These are phyloP conservation scores for Spongilla lacustris DNA, from an alignment of 37 sponge, comb jelly and placozoan genomes.

Conservation along the genomic window DNA sequence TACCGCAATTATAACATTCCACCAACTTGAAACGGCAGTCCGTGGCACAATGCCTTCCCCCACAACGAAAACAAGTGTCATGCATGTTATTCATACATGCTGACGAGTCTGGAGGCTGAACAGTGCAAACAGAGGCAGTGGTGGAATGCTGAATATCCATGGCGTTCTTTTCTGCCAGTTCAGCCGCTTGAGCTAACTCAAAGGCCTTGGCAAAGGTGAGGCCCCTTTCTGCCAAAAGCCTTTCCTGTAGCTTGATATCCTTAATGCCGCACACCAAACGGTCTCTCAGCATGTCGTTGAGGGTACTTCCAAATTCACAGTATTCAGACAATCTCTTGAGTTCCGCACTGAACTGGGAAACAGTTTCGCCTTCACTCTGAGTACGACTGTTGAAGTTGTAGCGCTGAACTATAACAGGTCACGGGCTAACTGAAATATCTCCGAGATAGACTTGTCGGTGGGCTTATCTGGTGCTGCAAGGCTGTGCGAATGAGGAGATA, in stretches of 20 bases:
- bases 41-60: not conserved
- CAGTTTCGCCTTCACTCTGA: no score
- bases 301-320: not conserved
- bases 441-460: constrained; percentile 7
- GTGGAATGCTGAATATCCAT: not conserved
- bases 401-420: no score
- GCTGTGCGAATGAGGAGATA: not conserved
- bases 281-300: constrained; percentile 1
- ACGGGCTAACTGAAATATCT: constrained; percentile 7
- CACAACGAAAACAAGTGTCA: not conserved
- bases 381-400: no score
- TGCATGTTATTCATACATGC: not conserved
- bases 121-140: not conserved
- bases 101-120: not conserved
- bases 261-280: not conserved
- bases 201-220: not conserved
- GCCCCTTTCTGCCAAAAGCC: not conserved
- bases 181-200: not conserved
- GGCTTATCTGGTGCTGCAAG: not conserved
- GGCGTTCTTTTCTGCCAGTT: not conserved
- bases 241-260: not conserved
- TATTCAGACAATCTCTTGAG: no score
- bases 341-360: no score
- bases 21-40: not conserved
- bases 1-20: not conserved